Conservation (phyloP, 1,140 invertebrate species). For the Trialeurodes vaporariorum region DNA sequence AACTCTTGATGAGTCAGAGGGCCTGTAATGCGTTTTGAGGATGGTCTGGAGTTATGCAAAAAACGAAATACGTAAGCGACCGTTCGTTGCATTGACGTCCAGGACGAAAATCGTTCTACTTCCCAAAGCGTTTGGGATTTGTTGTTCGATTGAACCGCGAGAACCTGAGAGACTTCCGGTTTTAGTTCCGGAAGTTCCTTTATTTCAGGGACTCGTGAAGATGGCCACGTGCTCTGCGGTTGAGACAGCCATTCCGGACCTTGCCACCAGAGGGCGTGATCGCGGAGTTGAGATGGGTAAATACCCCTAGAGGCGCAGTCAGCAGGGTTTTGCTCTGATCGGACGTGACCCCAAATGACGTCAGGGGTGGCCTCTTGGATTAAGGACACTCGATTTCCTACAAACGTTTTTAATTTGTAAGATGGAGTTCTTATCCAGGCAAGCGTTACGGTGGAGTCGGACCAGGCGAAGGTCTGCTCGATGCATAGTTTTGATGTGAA, state of each 20-base stretch:
- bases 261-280: too few species aligned
- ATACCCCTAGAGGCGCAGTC: constrained; percentile 34
- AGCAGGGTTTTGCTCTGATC: constrained; percentile 33
- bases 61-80: too few species aligned
- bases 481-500: neutral
- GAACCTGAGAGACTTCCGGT: neutral
- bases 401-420: constrained; percentile 30
- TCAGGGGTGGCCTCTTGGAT: constrained; percentile 26
- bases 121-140: neutral
- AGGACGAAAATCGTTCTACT: constrained; percentile 8
- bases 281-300: too few species aligned
- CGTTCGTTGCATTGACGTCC: constrained; percentile 8
- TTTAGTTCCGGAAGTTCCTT: neutral
- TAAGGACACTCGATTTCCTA: constrained; percentile 33
- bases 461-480: neutral
- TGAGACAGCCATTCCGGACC: too few species aligned
- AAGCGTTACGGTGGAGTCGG: constrained; percentile 18
- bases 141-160: neutral
- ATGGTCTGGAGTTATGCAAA: too few species aligned
- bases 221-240: too few species aligned
- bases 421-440: constrained; percentile 26
- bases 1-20: neutral
- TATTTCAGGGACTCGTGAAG: neutral
- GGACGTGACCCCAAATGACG: constrained; percentile 31
- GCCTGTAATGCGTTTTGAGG: too few species aligned